phyloP scores from a whole-genome alignment of 2,797 vertebrate species.

The Rousettus madagascariensis region DNA sequence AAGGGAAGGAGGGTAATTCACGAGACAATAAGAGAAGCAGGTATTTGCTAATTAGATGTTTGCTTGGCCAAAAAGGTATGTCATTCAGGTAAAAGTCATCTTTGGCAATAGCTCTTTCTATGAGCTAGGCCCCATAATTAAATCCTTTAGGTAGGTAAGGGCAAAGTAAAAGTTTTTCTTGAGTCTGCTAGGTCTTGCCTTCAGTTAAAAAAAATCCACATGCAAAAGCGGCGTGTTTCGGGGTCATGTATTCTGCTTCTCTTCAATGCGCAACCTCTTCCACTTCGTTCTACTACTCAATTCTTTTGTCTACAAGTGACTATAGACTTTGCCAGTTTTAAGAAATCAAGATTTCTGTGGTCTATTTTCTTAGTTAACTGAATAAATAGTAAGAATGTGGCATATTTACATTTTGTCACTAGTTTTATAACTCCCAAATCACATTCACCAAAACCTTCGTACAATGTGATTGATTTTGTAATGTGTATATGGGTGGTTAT shows the following conservation, averaged over 20 bases:
- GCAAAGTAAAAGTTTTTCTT: neutral
- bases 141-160: neutral
- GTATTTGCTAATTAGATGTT: neutral
- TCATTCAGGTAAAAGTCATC: neutral
- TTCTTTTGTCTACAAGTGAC: neutral
- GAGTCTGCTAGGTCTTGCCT: neutral
- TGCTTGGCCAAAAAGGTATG: neutral
- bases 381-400: slow-evolving; percentile 1
- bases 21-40: neutral
- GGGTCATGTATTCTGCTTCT: neutral
- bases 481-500: neutral
- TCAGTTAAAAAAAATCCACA: neutral
- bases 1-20: neutral
- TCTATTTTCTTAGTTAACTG: slow-evolving; percentile 43
- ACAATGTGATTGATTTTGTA: neutral
- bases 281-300: fast-evolving
- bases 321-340: neutral
- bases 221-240: neutral
- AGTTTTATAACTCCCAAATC: neutral
- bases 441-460: neutral
- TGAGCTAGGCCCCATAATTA: neutral
- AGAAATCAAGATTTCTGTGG: neutral
- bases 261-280: neutral
- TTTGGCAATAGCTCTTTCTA: neutral
- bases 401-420: slow-evolving; percentile 21